Evolutionary conservation across 2,797 vertebrate genomes (phyloP).

Genomic region (Simalia tracyae): DNA sequence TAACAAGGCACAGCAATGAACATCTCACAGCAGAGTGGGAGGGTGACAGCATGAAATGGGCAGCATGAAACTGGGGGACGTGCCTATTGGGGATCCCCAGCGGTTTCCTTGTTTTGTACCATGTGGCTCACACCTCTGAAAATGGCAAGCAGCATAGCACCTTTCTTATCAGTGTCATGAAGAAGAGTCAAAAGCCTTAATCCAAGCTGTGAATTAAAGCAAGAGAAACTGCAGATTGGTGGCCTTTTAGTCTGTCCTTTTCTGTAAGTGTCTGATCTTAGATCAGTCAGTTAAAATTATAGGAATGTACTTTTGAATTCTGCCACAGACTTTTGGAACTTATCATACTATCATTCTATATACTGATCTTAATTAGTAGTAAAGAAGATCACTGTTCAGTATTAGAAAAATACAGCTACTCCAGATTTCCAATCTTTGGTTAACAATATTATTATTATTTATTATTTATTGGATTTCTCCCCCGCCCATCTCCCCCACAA

Average conservation of each 20-base stretch:
- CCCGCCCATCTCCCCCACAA: no score
- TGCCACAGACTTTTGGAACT: no score
- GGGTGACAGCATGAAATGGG: conserved; percentile 34
- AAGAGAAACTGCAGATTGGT: background rate
- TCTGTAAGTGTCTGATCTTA: background rate
- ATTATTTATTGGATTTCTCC: no score
- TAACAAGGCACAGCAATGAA: conserved; percentile 3
- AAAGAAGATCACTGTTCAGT: no score
- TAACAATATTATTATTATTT: background rate
- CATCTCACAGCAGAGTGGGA: conserved; percentile 22
- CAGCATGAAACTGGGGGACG: background rate
- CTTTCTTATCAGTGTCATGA: background rate
- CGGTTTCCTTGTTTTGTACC: background rate
- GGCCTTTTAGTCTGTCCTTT: background rate
- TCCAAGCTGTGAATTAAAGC: background rate
- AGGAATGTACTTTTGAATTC: no score
- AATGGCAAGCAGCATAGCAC: background rate
- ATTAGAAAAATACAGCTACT: background rate
- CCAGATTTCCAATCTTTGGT: background rate
- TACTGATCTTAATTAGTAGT: no score
- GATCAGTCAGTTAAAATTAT: background rate
- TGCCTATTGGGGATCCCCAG: background rate
- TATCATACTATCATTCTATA: no score
- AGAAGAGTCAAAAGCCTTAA: background rate
- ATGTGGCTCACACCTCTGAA: background rate